These are phyloP conservation scores for Creontiades dilutus DNA, from an alignment of 2,888 invertebrate species.

Conservation along the genomic window DNA sequence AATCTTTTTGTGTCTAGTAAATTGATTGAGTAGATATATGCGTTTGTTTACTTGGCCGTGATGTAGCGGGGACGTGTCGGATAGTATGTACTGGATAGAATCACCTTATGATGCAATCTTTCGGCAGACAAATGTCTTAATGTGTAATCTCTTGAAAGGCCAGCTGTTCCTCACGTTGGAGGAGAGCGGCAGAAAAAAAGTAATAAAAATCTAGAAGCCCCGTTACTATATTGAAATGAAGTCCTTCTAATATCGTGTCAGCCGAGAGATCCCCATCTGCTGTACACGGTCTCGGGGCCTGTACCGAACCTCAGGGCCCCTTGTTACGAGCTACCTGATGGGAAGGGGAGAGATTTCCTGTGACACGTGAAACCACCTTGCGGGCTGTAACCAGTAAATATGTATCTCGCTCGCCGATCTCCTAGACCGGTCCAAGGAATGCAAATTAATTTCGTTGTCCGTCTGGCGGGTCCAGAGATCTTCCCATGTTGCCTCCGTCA, in stretches of 20 bases:
- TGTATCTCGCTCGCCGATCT: constrained; percentile 45
- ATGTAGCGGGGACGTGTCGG: too few species aligned
- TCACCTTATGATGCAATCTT: background rate
- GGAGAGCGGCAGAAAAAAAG: background rate
- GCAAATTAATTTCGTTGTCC: constrained; percentile 51
- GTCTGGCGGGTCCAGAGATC: background rate
- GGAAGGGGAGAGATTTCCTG: constrained; percentile 13
- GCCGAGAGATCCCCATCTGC: background rate
- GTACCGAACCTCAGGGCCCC: background rate
- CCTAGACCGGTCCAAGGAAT: constrained; percentile 47
- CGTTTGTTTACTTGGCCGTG: too few species aligned
- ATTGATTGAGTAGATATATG: too few species aligned
- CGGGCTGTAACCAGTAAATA: constrained; percentile 41
- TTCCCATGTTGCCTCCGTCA: background rate
- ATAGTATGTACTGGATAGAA: background rate
- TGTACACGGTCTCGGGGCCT: background rate
- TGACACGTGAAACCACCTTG: constrained; percentile 58
- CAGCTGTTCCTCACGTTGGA: background rate
- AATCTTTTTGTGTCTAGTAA: too few species aligned
- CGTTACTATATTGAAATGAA: constrained; percentile 26
- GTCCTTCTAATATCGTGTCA: constrained; percentile 35
- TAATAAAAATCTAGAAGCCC: background rate
- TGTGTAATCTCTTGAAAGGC: background rate
- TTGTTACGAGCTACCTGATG: constrained; percentile 35
- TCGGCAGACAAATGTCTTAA: background rate